These are phyloP conservation scores for Mellilla xanthometata DNA, from an alignment of 2,888 invertebrate species.

Conservation along the genomic window DNA sequence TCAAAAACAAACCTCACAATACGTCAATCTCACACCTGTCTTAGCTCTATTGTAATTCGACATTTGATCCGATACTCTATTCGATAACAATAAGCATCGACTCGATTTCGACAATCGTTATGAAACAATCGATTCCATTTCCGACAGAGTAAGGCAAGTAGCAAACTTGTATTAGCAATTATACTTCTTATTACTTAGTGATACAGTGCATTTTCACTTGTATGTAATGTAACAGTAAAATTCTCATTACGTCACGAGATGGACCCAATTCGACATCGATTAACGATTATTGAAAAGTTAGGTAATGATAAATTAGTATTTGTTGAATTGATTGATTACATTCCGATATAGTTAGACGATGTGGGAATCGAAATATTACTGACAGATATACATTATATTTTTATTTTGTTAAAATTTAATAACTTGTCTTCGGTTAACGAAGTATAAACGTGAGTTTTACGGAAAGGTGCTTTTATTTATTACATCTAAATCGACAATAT, in stretches of 20 bases:
- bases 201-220: too few species aligned
- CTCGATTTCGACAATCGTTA: conserved; percentile 42
- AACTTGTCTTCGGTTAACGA: too few species aligned
- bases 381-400: too few species aligned
- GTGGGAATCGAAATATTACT: too few species aligned
- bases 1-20: conserved; percentile 8
- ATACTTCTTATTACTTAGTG: too few species aligned
- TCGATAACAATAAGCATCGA: conserved; percentile 31
- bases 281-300: conserved; percentile 34
- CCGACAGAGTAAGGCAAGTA: conserved; percentile 30
- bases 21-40: conserved; percentile 26
- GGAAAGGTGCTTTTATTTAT: too few species aligned
- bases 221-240: too few species aligned
- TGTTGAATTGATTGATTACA: conserved; percentile 2
- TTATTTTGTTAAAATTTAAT: too few species aligned
- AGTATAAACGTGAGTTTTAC: too few species aligned
- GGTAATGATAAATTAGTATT: conserved; percentile 18
- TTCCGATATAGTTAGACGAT: background rate
- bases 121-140: conserved; percentile 43
- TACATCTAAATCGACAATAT: too few species aligned
- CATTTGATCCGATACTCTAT: conserved; percentile 35
- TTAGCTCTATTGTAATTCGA: conserved; percentile 28
- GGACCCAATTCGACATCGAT: conserved; percentile 35
- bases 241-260: conserved; percentile 46
- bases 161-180: too few species aligned